Percentiles rank a stretch among this genome's conserved stretches.
phyloP scores from a whole-genome alignment of 1,140 invertebrate species.

The Subanguina moxae region DNA sequence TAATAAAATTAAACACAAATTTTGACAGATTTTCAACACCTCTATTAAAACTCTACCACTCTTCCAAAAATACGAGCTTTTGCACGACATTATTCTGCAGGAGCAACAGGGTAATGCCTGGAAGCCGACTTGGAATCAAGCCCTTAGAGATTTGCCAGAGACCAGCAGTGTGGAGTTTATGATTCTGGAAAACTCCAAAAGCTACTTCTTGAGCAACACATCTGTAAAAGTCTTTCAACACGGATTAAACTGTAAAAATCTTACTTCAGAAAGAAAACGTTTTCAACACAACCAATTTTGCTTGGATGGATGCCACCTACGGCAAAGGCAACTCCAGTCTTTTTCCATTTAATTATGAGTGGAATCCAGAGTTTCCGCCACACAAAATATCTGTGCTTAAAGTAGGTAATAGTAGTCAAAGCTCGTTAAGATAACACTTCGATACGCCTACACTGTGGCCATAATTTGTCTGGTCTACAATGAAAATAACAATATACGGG shows the following conservation, averaged over 20 bases:
- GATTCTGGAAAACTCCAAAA: constrained; percentile 55
- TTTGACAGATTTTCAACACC: constrained; percentile 36
- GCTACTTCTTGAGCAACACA: constrained; percentile 53
- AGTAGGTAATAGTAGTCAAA: constrained; percentile 17
- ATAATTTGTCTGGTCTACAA: no score
- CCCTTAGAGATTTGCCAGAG: constrained; percentile 44
- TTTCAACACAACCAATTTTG: constrained; percentile 48
- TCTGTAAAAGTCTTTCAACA: constrained; percentile 29
- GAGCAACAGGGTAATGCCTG: constrained; percentile 14
- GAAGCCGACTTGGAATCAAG: constrained; percentile 34
- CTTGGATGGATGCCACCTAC: constrained; percentile 52
- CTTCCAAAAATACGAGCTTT: constrained; percentile 35
- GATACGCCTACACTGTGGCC: no score
- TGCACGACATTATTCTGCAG: constrained; percentile 34
- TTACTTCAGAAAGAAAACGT: constrained; percentile 45
- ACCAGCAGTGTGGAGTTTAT: constrained; percentile 48
- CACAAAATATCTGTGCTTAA: constrained; percentile 53
- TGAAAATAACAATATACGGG: no score
- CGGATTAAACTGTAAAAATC: not conserved
- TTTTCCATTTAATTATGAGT: constrained; percentile 50
- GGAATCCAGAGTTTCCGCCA: constrained; percentile 45
- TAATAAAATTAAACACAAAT: not conserved
- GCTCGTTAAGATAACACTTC: no score
- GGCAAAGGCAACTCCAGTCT: constrained; percentile 43
- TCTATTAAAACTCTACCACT: constrained; percentile 44